These are phyloP conservation scores for Mamestra brassicae DNA, from an alignment of 2,888 invertebrate species.

Conservation along the genomic window DNA sequence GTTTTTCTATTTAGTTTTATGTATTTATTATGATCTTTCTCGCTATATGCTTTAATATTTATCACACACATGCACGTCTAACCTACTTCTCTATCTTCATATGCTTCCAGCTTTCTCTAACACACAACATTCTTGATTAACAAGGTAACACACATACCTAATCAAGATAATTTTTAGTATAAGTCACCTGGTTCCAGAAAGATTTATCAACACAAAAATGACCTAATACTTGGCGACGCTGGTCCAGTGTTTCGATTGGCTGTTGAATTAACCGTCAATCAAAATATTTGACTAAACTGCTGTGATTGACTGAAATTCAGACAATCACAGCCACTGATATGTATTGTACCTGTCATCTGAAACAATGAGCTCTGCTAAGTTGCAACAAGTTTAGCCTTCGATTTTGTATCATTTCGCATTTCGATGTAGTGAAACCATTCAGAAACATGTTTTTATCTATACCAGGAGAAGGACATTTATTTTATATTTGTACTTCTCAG, in stretches of 20 bases:
- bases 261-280: background rate
- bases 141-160: constrained; percentile 27
- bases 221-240: background rate
- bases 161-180: constrained; percentile 24
- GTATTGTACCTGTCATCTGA: no score
- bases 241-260: background rate
- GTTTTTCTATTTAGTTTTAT: constrained; percentile 55
- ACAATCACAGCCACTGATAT: background rate
- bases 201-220: background rate
- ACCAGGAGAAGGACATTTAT: no score
- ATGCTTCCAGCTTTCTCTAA: constrained; percentile 52
- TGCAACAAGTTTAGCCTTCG: background rate
- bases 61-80: constrained; percentile 55
- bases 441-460: no score
- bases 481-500: background rate
- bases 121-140: constrained; percentile 41
- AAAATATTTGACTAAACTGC: background rate
- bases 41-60: constrained; percentile 51
- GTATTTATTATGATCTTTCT: constrained; percentile 42
- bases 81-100: constrained; percentile 17
- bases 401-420: background rate
- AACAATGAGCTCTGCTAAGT: background rate
- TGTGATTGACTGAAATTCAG: background rate
- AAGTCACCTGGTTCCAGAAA: constrained; percentile 16
- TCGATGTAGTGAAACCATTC: no score